phyloP scores from a whole-genome alignment of 2,113 vertebrate species.

The Neogale vison region DNA sequence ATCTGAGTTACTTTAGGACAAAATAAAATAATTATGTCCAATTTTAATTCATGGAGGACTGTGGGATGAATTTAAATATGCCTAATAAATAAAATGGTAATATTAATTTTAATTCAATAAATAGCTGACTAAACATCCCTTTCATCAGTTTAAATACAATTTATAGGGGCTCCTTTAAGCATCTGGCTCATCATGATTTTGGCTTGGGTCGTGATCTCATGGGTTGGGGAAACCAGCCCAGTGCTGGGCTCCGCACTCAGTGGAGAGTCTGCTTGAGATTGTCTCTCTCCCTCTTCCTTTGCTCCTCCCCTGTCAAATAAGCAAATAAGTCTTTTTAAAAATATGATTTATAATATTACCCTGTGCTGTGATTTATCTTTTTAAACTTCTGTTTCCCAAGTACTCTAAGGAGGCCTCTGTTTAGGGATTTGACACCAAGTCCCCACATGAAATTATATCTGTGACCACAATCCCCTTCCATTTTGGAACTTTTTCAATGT shows the following conservation, averaged over 20 bases:
- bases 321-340: background rate
- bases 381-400: background rate
- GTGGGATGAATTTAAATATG: conserved; percentile 1
- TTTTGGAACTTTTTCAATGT: background rate
- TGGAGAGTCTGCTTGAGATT: background rate
- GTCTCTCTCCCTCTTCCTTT: background rate
- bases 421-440: background rate
- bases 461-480: background rate
- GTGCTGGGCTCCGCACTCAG: background rate
- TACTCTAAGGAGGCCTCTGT: background rate
- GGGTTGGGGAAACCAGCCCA: background rate
- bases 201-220: background rate
- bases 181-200: background rate
- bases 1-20: background rate
- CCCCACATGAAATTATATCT: background rate
- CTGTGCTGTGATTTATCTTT: background rate
- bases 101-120: background rate
- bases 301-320: background rate
- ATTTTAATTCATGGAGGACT: background rate
- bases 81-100: background rate
- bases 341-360: background rate
- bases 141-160: background rate
- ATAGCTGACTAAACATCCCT: background rate
- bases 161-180: background rate
- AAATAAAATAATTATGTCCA: background rate